Base-by-base conservation (phyloP, 2,113 vertebrate species). In the Callopanchax toddi region DNA sequence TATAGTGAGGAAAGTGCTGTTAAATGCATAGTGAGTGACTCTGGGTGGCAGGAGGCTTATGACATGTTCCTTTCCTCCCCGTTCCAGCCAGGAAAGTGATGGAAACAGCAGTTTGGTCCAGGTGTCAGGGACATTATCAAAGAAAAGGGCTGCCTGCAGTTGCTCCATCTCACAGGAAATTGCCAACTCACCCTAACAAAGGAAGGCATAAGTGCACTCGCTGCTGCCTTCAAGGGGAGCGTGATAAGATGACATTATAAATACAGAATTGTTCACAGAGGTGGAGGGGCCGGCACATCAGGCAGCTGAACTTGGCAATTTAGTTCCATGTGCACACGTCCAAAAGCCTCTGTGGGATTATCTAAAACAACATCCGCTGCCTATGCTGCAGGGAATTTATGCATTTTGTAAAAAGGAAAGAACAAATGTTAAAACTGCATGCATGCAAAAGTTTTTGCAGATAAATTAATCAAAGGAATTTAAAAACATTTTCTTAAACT, bases 151-250 rank as follows among this genome's bases (percentile, higher is more conserved):
- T 94, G 93, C 94, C 94, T 94, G 92, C 91, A 94, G 95, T 94
- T 93, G 93, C 89, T 97, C 93, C 91, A 94, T 96, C 94, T 95
- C 90, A 45, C 91, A 93, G 93, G 94, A 97, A 96, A 98, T 93
- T 97, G 95, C 96, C 94, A 97, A 95, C 94, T 97, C 95, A 93
- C 94, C 94, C 95, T 96, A 95, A 99, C 95, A 98, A 97, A 96
- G 94, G 94, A 93, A 97, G 94, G 94, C 93, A 95, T 95, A 95
- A 97, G 93, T 93, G 94, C 93, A 95, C 94, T 94, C 92, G 93
- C 95, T 93, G 93, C 73, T 89, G 93, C 94, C 94, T 93, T 93
- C 89, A 88, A 93, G 94, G 93, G 91, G 89, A 89, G 91, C 90
- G 92, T 94, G 95, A 95, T 96, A 95, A 95, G 91, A 95, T 96